These are phyloP conservation scores for Dasysyrphus tricinctus DNA, from an alignment of 2,888 invertebrate genomes.

Conservation along the genomic window DNA sequence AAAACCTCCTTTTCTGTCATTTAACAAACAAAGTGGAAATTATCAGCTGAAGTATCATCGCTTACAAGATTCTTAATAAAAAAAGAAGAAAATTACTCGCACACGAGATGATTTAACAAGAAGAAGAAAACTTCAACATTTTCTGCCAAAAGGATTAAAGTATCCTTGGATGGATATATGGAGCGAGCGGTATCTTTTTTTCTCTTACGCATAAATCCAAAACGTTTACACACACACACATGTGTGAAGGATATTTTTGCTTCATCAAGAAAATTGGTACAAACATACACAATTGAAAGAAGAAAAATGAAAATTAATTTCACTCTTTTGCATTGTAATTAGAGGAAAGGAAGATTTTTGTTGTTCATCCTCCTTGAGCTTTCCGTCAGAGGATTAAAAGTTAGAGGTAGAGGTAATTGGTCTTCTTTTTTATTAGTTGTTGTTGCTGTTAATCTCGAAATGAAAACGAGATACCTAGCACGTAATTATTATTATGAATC, in stretches of 20 bases:
- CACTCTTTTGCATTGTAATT: constrained; percentile 39
- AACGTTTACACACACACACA: background rate
- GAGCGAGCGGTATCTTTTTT: background rate
- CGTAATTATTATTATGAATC: constrained; percentile 39
- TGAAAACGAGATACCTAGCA: constrained; percentile 6
- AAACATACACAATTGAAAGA: constrained; percentile 41
- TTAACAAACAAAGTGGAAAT: constrained; percentile 34
- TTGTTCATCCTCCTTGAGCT: background rate
- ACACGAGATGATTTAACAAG: background rate
- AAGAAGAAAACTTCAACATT: constrained; percentile 5
- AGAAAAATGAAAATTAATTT: constrained; percentile 66
- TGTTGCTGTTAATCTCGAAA: constrained; percentile 10
- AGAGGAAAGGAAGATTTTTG: background rate
- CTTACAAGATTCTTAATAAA: constrained; percentile 23
- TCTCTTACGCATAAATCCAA: constrained; percentile 3
- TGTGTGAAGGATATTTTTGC: background rate
- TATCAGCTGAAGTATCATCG: constrained; percentile 45
- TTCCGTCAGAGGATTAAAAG: constrained; percentile 5
- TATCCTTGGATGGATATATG: constrained; percentile 2
- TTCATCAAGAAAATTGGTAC: constrained; percentile 41
- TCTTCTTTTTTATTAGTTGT: background rate
- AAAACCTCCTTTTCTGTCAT: constrained; percentile 4
- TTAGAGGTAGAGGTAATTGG: constrained; percentile 12
- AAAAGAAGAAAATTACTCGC: constrained; percentile 3
- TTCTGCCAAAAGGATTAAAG: background rate